Base-by-base conservation (phyloP, 2,113 vertebrate species). In the Pachypanchax playfairii region DNA sequence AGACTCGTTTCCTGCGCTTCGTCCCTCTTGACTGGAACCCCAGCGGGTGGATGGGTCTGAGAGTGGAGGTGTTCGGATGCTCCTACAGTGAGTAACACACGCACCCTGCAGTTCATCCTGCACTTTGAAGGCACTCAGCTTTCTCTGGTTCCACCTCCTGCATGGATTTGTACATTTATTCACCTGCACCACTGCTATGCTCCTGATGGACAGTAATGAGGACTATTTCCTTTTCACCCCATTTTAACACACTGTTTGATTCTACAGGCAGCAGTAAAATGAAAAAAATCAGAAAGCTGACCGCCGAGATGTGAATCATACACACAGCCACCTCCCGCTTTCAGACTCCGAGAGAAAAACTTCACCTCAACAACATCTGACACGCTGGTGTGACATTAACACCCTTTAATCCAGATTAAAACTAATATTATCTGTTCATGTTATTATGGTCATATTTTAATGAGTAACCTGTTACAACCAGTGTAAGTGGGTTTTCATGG, bases 61-160 rank as follows among this genome's bases (percentile, higher is more conserved):
- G 96, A 51, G 92, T 95, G 17, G 96, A 96, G 65, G 93, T 93
- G 62, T 97, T 95, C 0, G 96, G 96, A 65, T 98, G 96, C 73
- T 84, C 93, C 31, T 98, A 96, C 54, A 96, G 96, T 98, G 91
- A 96, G 96, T 97, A 72, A 21, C 55, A 10, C 41, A 17, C 31
- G 7, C 69, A 12, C 8, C 21, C 24, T 14, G 26, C 8, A 26
- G 42, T 36, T 48, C 53, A 47, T 36, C 9, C 10, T 41, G 13
- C 14, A 14, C 15, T 29, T 8, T 52, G 29, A 41, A 29, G 47
- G 44, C 49, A 51, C 52, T 59, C 51, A 7, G 36, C 39, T 20
- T 29, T 25, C 11, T 25, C 50, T 5, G 14, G 20, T 36, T 18
- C 14, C 63, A 47, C 26, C 50, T 17, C 58, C 31, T 26, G 2